These are phyloP conservation scores for Remorina albescens DNA, from an alignment of 2,797 vertebrate genomes.

Conservation along the genomic window DNA sequence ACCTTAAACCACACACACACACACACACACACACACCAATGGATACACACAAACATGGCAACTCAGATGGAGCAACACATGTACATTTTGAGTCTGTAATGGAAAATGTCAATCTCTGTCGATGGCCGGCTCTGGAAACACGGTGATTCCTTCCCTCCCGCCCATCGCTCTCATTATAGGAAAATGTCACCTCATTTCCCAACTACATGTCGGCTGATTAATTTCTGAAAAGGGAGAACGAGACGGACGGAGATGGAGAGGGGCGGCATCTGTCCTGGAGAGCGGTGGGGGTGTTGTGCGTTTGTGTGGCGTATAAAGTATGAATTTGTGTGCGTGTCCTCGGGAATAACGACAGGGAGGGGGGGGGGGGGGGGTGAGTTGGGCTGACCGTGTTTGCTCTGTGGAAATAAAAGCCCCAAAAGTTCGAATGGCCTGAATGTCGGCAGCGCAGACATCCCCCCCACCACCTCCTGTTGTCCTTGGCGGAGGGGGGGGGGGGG, in stretches of 20 bases:
- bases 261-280: conserved; percentile 54
- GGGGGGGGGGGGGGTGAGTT: too few species aligned
- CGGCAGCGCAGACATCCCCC: too few species aligned
- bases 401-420: background rate
- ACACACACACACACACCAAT: conserved; percentile 24
- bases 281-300: background rate
- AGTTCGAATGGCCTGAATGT: too few species aligned
- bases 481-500: too few species aligned
- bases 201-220: conserved; percentile 81
- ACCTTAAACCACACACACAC: conserved; percentile 48
- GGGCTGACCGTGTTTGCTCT: background rate
- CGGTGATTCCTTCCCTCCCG: conserved; percentile 68
- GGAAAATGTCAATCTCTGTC: conserved; percentile 88
- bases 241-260: conserved; percentile 60
- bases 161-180: conserved; percentile 83
- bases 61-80: conserved; percentile 79
- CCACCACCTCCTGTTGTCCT: conserved; percentile 1
- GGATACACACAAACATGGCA: conserved; percentile 42
- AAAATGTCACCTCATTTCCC: conserved; percentile 85
- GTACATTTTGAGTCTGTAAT: conserved; percentile 88
- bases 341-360: too few species aligned
- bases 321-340: conserved; percentile 5
- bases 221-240: conserved; percentile 72
- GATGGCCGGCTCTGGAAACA: conserved; percentile 70
- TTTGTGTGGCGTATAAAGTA: conserved; percentile 20